Percentiles rank a stretch among this genome's conserved stretches.
Evolutionary conservation across 2,113 vertebrate species (phyloP).

Genomic region (Toxotes chatareus): DNA sequence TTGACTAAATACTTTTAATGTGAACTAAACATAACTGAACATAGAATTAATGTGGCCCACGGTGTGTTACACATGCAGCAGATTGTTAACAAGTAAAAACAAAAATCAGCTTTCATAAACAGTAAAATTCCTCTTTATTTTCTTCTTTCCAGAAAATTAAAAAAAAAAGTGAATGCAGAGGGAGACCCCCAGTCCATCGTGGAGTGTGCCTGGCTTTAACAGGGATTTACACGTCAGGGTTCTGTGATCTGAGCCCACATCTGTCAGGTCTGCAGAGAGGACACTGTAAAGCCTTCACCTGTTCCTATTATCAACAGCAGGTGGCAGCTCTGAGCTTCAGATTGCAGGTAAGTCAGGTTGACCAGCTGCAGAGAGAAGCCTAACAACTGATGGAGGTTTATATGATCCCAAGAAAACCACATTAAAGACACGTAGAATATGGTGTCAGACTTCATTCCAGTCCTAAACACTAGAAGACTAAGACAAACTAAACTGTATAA

Average conservation of each 20-base stretch:
- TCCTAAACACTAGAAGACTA: too few relatives aligned
- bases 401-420: background rate
- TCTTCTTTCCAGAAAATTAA: background rate
- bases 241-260: constrained; percentile 13
- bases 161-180: background rate
- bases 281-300: constrained; percentile 34
- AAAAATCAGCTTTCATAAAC: background rate
- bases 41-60: background rate
- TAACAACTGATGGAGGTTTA: background rate
- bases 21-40: background rate
- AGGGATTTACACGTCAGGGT: background rate
- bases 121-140: background rate
- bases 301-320: constrained; percentile 78
- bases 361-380: background rate
- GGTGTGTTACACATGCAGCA: background rate
- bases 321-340: constrained; percentile 80
- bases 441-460: background rate
- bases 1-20: background rate
- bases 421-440: background rate
- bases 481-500: background rate
- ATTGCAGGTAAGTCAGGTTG: constrained; percentile 62
- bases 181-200: background rate
- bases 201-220: background rate
- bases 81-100: background rate
- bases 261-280: background rate